Percentiles rank a stretch among this genome's conserved stretches.
Evolutionary conservation across 2,113 vertebrate species (phyloP).

Genomic region (Psettodes erumei): DNA sequence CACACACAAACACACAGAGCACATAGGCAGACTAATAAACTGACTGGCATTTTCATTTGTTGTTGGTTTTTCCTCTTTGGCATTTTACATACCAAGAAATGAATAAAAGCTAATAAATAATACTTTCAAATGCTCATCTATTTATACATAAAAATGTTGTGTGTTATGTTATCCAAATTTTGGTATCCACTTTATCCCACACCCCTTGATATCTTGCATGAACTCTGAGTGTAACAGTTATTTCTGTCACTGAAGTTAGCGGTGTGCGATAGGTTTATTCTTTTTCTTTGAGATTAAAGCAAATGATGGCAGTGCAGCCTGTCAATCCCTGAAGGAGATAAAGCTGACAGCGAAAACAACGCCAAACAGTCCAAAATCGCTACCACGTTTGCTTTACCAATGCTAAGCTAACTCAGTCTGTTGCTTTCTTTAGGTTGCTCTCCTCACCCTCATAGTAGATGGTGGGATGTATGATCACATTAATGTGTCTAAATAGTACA

Average conservation of each 20-base stretch:
- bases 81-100: not conserved
- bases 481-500: no score
- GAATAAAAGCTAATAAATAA: not conserved
- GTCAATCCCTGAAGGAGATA: not conserved
- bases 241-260: not conserved
- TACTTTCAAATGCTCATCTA: not conserved
- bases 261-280: accelerated
- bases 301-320: not conserved
- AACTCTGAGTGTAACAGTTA: not conserved
- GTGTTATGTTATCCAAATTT: not conserved
- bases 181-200: not conserved
- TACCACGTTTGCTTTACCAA: no score
- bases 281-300: not conserved
- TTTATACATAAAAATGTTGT: not conserved
- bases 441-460: no score
- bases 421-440: no score
- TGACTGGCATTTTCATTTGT: slow-evolving; percentile 1
- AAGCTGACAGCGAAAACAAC: no score
- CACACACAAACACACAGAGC: not conserved
- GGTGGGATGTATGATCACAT: no score
- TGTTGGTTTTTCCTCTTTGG: not conserved
- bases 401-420: no score
- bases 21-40: slow-evolving; percentile 7
- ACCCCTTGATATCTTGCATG: no score
- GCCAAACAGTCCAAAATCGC: no score